Conservation (phyloP, 2,113 vertebrate genomes). For the Lichenostomus cassidix region DNA sequence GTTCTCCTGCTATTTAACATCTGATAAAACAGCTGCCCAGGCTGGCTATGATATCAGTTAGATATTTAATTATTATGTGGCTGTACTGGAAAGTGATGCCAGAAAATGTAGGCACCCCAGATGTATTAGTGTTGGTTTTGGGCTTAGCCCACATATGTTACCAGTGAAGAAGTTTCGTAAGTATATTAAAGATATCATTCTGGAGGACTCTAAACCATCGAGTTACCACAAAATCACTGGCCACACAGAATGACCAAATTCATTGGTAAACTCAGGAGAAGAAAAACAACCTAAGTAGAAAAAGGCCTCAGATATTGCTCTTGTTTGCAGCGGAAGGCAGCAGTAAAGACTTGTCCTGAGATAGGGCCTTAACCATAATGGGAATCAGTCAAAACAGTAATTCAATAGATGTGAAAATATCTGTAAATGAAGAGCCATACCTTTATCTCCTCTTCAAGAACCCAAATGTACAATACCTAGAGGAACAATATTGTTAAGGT, state of each 20-base stretch:
- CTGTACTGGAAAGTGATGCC: background rate
- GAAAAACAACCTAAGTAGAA: background rate
- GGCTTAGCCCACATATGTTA: slow-evolving; percentile 39
- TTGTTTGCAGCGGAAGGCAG: background rate
- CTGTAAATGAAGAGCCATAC: background rate
- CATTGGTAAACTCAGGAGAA: background rate
- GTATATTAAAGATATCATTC: slow-evolving; percentile 1
- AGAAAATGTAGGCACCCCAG: slow-evolving; percentile 14
- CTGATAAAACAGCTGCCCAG: slow-evolving; percentile 20
- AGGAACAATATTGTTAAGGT: background rate
- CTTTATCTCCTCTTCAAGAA: background rate
- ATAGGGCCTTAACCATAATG: rapidly evolving
- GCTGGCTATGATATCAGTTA: background rate
- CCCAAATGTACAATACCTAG: background rate
- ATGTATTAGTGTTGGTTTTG: slow-evolving; percentile 34
- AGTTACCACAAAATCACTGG: background rate
- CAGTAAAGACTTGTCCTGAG: background rate
- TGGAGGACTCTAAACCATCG: background rate
- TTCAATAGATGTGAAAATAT: background rate
- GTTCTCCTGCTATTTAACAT: background rate
- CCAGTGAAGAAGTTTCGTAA: background rate
- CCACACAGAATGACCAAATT: background rate
- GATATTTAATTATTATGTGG: slow-evolving; percentile 14
- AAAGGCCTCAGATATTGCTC: background rate
- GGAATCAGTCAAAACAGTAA: background rate